These are phyloP conservation scores for Acleris laterana DNA, from an alignment of 2,888 invertebrate genomes.

Conservation along the genomic window DNA sequence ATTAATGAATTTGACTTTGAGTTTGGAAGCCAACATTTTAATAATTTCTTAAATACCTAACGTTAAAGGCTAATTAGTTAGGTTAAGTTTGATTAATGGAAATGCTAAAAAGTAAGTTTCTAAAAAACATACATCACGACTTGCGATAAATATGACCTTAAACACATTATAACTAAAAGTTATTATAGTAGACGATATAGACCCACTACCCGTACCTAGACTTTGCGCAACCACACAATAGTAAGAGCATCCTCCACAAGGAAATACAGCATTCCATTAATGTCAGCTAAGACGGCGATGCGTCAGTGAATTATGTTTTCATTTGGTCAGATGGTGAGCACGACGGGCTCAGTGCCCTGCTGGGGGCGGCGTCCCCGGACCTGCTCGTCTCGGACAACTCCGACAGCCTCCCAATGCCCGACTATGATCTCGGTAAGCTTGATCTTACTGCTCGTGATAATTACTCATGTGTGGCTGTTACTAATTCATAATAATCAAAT, in stretches of 20 bases:
- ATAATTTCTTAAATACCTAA: too few species aligned
- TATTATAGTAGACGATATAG: too few species aligned
- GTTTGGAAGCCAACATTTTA: too few species aligned
- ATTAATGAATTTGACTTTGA: too few species aligned
- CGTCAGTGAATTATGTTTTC: constrained; percentile 32
- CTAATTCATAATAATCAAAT: background rate
- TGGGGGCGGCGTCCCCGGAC: constrained; percentile 74
- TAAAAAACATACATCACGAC: too few species aligned
- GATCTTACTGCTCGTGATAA: constrained; percentile 20
- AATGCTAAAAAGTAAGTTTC: too few species aligned
- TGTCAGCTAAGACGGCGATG: constrained; percentile 8
- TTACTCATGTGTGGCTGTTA: constrained; percentile 6
- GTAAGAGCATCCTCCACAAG: background rate
- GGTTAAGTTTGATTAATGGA: too few species aligned
- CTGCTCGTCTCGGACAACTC: constrained; percentile 75
- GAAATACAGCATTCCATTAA: background rate
- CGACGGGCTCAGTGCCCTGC: constrained; percentile 68
- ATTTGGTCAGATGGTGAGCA: constrained; percentile 68
- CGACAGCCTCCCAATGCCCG: constrained; percentile 75
- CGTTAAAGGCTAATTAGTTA: too few species aligned
- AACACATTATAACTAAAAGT: too few species aligned
- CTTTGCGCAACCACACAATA: background rate
- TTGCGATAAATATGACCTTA: too few species aligned
- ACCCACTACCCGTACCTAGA: too few species aligned
- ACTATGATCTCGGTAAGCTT: constrained; percentile 75